These are phyloP conservation scores for Anagrus nilaparvatae DNA, from an alignment of 1,140 invertebrate genomes.

Conservation along the genomic window DNA sequence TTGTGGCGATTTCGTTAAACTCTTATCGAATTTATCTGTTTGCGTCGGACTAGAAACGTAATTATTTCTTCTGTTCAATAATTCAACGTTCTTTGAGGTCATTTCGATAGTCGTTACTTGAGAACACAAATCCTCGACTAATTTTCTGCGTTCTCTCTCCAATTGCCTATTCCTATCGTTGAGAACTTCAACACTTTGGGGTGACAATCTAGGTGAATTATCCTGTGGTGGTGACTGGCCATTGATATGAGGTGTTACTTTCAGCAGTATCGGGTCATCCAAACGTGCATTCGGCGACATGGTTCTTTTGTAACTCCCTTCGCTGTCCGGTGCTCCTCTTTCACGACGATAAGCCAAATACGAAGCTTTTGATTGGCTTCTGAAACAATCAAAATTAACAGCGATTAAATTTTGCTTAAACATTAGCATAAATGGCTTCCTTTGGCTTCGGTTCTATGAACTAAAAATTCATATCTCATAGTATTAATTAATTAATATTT, in stretches of 20 bases:
- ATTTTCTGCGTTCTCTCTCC: slow-evolving; percentile 31
- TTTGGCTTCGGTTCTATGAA: slow-evolving; percentile 4
- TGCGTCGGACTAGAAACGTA: background rate
- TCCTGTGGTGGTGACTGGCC: slow-evolving; percentile 15
- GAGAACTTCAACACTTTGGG: slow-evolving; percentile 34
- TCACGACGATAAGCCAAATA: slow-evolving; percentile 61
- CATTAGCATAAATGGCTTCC: background rate
- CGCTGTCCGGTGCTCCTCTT: slow-evolving; percentile 54
- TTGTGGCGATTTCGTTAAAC: slow-evolving; percentile 3
- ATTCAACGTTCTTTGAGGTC: slow-evolving; percentile 39
- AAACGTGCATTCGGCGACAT: slow-evolving; percentile 57
- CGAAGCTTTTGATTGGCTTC: slow-evolving; percentile 70
- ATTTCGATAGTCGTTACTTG: slow-evolving; percentile 39
- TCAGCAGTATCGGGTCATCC: slow-evolving; percentile 35
- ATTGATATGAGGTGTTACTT: slow-evolving; percentile 26
- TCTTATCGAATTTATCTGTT: slow-evolving; percentile 7
- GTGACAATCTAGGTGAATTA: slow-evolving; percentile 26
- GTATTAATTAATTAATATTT: background rate
- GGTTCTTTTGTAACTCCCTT: slow-evolving; percentile 66
- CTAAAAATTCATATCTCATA: slow-evolving; percentile 10
- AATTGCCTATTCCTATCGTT: slow-evolving; percentile 36
- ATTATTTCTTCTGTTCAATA: slow-evolving; percentile 32
- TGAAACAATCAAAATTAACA: slow-evolving; percentile 38
- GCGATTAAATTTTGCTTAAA: too few relatives aligned
- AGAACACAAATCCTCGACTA: slow-evolving; percentile 31